Base-by-base conservation (phyloP, 1,140 invertebrate species). In the Mercenaria mercenaria region DNA sequence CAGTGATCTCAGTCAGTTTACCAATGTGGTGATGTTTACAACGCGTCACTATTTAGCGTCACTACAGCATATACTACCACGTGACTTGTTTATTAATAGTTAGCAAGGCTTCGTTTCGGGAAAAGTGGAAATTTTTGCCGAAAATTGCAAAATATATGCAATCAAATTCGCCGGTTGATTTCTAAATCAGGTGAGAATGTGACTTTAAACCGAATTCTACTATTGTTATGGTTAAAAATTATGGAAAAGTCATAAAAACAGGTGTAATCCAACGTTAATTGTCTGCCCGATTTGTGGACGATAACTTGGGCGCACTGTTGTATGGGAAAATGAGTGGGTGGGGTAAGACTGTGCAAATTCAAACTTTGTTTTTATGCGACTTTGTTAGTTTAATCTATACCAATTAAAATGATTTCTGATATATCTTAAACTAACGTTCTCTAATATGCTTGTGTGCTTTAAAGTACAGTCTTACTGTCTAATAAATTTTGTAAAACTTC, bases 61-160 rank as follows among this genome's bases (percentile, higher is more conserved):
- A 52, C 67, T 82, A 82, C 80, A 82, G 80, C 80, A 82, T 3
- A 39, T 15, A 8, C 34, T 82, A 79, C 76, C 80, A 82, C 80
- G 80, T 82, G 80, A 82, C 80, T 43, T 79, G 76, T 56, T 32
- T 79, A 79, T 79, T 52, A 79, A 79, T 79, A 79, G 76, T 79
- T 3, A 79, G 76, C 76, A 37, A 79, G 76, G 76, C 43, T 79
- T 79, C 26, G 18, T 26, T n/a, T 79, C 3, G 26, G 13, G 61
- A 82, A 82, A 64, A 41, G 20, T 34, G 80, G 15, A 82, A 47
- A 82, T 41, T 56, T 43, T 82, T 32, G 26, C n/a, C 56, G 37
- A 20, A 61, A 67, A 29, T 26, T n/a, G n/a, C 61, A 41, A 43
- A 43, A 61, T 59, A 43, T 82, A 64, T 15, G 32, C 20, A 41